These are phyloP conservation scores for Busseola fusca DNA, from an alignment of 2,888 invertebrate genomes.

Conservation along the genomic window DNA sequence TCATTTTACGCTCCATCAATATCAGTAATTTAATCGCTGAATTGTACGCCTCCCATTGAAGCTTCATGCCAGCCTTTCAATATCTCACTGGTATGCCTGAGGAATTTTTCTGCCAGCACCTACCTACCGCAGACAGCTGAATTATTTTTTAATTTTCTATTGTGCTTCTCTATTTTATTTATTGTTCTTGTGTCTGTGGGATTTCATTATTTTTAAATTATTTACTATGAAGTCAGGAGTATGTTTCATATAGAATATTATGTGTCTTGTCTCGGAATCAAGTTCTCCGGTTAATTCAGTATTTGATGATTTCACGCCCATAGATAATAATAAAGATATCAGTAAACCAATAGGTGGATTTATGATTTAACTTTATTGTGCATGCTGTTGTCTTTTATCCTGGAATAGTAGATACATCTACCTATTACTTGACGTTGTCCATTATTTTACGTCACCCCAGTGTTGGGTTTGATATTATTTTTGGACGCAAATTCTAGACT, in stretches of 20 bases:
- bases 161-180: slow-evolving; percentile 17
- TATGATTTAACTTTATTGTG: not conserved
- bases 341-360: not conserved
- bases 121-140: slow-evolving; percentile 23
- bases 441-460: not conserved
- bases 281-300: not conserved
- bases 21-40: slow-evolving; percentile 49
- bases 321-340: not conserved
- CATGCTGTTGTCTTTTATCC: not conserved
- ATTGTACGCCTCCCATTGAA: slow-evolving; percentile 41
- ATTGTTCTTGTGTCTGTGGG: slow-evolving; percentile 7
- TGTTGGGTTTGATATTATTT: not conserved
- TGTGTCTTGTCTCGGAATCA: not conserved
- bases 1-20: slow-evolving; percentile 42
- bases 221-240: not conserved
- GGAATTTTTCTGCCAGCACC: slow-evolving; percentile 29
- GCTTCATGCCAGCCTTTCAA: slow-evolving; percentile 44
- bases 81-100: slow-evolving; percentile 49
- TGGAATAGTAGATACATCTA: not conserved
- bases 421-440: too few relatives aligned
- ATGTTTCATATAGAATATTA: not conserved
- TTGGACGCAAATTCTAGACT: not conserved
- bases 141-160: slow-evolving; percentile 29
- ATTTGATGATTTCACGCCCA: not conserved
- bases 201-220: not conserved